Base-by-base conservation (phyloP, 1,140 invertebrate species). In the Philaenus spumarius region DNA sequence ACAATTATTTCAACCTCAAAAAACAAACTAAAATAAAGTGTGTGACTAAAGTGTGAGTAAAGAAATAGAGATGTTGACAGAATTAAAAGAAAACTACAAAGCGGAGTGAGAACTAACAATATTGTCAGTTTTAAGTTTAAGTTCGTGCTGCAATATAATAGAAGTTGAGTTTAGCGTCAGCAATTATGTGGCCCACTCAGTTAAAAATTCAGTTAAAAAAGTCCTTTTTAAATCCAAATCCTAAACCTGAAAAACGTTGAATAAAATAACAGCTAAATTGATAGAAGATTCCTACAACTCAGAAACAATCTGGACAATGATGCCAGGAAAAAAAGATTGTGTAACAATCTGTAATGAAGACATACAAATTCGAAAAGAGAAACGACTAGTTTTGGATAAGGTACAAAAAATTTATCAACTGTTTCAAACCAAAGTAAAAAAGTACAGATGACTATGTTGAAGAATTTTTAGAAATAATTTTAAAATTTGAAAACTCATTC, bases 361-460 rank as follows among this genome's bases (percentile, higher is more conserved):
- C 63, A 22, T 34, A 54, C 19, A 47, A 55, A 53, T 12, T 42
- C 11, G 46, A 64, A 39, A 51, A 55, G 20, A 64, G 46, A 62
- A 62, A 56, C 17, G 43, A 52, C 50, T 64, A n/a, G 57, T 64
- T 37, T 47, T 64, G 11, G 53, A 43, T 14, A 63, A 65, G 58
- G 58, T 63, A 35, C 61, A 63, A 58, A 53, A 63, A 55, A 42
- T 60, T 24, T 57, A 51, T n/a, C n/a, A 9, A 47, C 45, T 47
- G 22, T 62, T 59, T 34, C 59, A 46, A 47, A 39, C 11, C 17
- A 30, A 42, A 45, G n/a, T n/a, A n/a, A n/a, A n/a, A n/a, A n/a
- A n/a, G n/a, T n/a, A n/a, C n/a, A n/a, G n/a, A n/a, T n/a, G n/a
- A n/a, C n/a, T n/a, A n/a, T n/a, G n/a, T n/a, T n/a, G n/a, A n/a